Evolutionary conservation across 2,888 invertebrate genomes (phyloP).

Genomic region (Sclerodermus sp.): DNA sequence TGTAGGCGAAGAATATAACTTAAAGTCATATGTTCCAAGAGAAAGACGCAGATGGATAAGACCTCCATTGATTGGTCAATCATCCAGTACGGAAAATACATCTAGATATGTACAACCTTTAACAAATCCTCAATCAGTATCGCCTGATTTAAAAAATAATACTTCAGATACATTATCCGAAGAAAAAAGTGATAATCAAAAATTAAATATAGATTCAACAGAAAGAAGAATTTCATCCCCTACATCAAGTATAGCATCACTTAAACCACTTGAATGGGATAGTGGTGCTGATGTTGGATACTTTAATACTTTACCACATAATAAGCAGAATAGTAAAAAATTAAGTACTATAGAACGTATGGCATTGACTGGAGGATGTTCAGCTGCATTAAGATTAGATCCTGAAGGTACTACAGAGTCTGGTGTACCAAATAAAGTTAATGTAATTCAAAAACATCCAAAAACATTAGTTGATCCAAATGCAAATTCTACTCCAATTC

Average conservation of each 20-base stretch:
- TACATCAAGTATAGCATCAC: slow-evolving; percentile 74
- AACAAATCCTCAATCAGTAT: slow-evolving; percentile 29
- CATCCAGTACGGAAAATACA: slow-evolving; percentile 35
- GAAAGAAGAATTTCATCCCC: slow-evolving; percentile 67
- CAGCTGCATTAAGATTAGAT: slow-evolving; percentile 55
- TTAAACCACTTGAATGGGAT: slow-evolving; percentile 83
- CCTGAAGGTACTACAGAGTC: slow-evolving; percentile 57
- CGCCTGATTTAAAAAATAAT: slow-evolving; percentile 32
- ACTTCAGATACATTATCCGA: slow-evolving; percentile 35
- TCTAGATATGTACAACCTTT: slow-evolving; percentile 31
- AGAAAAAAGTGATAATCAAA: slow-evolving; percentile 39
- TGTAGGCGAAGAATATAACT: slow-evolving; percentile 34
- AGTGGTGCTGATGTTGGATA: slow-evolving; percentile 87
- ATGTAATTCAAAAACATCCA: slow-evolving; percentile 17
- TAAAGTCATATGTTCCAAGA: slow-evolving; percentile 36
- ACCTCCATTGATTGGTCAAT: slow-evolving; percentile 53
- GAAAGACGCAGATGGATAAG: slow-evolving; percentile 53
- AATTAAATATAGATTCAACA: slow-evolving; percentile 28
- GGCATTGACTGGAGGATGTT: slow-evolving; percentile 59
- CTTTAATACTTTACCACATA: slow-evolving; percentile 58
- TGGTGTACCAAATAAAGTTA: slow-evolving; percentile 22
- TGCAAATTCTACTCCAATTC: slow-evolving; percentile 45
- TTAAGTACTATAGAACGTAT: slow-evolving; percentile 68
- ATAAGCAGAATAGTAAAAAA: slow-evolving; percentile 59
- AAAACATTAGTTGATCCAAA: slow-evolving; percentile 34